A percentile compares a stretch with the other conserved stretches of the same genome.
phyloP scores from a whole-genome alignment of 2,113 vertebrate species.

The Eolophus roseicapilla region DNA sequence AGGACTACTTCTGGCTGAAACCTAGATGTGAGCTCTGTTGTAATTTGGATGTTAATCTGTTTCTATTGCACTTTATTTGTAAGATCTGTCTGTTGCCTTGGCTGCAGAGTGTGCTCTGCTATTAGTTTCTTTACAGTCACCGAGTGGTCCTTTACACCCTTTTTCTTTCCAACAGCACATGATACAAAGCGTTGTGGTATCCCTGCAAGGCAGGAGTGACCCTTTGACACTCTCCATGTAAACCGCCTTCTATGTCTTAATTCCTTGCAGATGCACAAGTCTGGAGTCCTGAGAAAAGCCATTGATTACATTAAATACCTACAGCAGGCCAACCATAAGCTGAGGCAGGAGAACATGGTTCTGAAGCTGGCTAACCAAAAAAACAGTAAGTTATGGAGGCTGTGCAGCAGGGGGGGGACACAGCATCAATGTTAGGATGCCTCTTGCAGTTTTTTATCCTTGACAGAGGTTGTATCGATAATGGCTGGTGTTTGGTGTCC shows the following conservation, averaged over 20 bases:
- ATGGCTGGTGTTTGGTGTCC: not conserved
- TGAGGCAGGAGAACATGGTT: constrained; percentile 95
- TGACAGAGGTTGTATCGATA: not conserved
- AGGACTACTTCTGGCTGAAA: not conserved
- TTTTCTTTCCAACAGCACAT: not conserved
- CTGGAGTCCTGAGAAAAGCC: constrained; percentile 92
- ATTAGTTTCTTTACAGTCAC: not conserved
- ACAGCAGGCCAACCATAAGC: constrained; percentile 94
- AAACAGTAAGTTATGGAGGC: constrained; percentile 83
- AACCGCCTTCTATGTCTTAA: not conserved
- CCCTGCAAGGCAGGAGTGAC: not conserved
- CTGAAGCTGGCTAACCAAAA: constrained; percentile 95
- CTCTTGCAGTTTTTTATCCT: not conserved
- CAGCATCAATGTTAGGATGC: not conserved
- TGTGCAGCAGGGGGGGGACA: not conserved
- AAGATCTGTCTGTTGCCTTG: not conserved
- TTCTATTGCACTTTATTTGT: not conserved
- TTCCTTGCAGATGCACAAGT: constrained; percentile 91
- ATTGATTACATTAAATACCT: constrained; percentile 98
- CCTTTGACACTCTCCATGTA: not conserved
- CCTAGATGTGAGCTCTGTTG: not conserved
- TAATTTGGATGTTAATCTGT: not conserved
- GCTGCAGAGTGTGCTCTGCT: rapidly evolving
- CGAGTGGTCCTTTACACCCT: not conserved
- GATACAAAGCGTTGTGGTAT: not conserved